Evolutionary conservation across 2,113 vertebrate species (phyloP).

Genomic region (Arizona elegans): DNA sequence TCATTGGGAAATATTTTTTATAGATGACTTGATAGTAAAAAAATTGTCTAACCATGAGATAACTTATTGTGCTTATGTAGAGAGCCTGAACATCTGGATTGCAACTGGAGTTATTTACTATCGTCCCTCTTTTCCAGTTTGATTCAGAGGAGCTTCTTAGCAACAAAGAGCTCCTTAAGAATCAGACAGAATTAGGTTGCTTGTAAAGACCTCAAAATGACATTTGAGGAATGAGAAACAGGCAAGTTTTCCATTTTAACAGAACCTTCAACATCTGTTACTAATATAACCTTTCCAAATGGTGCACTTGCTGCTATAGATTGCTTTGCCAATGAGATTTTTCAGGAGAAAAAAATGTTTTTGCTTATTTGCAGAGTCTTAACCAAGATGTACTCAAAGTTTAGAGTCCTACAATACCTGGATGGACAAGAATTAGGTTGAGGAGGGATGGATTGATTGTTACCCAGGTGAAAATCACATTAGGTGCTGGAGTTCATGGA

Average conservation of each 20-base stretch:
- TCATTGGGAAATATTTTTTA: conserved; percentile 50
- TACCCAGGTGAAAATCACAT: not conserved
- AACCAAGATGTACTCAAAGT: not conserved
- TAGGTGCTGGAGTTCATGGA: not conserved
- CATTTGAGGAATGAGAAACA: conserved; percentile 39
- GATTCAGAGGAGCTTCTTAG: conserved; percentile 29
- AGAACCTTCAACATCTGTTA: conserved; percentile 19
- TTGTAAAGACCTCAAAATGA: conserved; percentile 26
- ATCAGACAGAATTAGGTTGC: conserved; percentile 33
- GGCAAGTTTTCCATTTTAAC: conserved; percentile 22
- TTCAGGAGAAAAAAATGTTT: not conserved
- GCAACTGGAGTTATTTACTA: conserved; percentile 47
- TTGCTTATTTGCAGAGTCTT: not conserved
- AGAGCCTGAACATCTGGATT: conserved; percentile 36
- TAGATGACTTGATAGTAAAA: conserved; percentile 58
- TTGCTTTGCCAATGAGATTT: not conserved
- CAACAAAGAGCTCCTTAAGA: conserved; percentile 33
- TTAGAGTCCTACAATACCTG: not conserved
- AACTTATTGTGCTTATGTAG: conserved; percentile 39
- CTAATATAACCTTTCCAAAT: conserved; percentile 40
- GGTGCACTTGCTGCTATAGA: not conserved
- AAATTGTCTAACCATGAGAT: conserved; percentile 50
- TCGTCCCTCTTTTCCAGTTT: not conserved
- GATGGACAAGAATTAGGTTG: not conserved
- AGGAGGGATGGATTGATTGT: not conserved